Percentiles rank a stretch among this genome's conserved stretches.
These are phyloP conservation scores for Dioctria rufipes DNA, from an alignment of 2,888 invertebrate species.

Conservation along the genomic window DNA sequence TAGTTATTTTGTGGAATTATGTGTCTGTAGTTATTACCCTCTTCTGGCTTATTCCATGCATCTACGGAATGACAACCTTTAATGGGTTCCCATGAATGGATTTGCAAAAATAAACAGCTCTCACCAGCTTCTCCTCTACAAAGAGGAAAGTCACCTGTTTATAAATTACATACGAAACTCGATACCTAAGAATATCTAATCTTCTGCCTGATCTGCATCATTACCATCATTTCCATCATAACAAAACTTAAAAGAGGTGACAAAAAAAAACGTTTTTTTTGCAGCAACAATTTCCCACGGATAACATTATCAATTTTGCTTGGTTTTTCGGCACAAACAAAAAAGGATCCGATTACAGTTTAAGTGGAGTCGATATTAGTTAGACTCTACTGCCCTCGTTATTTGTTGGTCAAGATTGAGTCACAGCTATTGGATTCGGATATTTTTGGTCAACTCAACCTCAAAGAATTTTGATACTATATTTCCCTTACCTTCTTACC, in stretches of 20 bases:
- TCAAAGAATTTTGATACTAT: neutral
- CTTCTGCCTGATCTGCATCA: conserved; percentile 2
- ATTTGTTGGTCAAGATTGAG: neutral
- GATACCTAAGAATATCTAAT: neutral
- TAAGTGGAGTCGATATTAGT: conserved; percentile 1
- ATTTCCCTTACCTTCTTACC: neutral
- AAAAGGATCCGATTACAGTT: conserved; percentile 27
- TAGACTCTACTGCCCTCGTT: conserved; percentile 10
- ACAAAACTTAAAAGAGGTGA: too few species aligned
- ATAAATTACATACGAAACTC: neutral
- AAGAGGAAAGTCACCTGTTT: conserved; percentile 8
- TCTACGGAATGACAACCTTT: too few species aligned
- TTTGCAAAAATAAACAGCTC: too few species aligned
- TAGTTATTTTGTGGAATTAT: too few species aligned
- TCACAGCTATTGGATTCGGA: neutral
- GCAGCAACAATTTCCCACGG: conserved; percentile 18
- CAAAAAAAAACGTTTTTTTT: neutral
- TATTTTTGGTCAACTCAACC: neutral
- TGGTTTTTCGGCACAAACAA: conserved; percentile 26
- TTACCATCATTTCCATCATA: neutral
- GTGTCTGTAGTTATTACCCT: too few species aligned
- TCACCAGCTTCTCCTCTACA: too few species aligned
- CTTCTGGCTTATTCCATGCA: too few species aligned
- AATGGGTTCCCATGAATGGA: too few species aligned
- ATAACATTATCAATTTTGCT: conserved; percentile 29